Conservation (phyloP, 2,113 vertebrate genomes). For the Pelecanoides urinatrix region DNA sequence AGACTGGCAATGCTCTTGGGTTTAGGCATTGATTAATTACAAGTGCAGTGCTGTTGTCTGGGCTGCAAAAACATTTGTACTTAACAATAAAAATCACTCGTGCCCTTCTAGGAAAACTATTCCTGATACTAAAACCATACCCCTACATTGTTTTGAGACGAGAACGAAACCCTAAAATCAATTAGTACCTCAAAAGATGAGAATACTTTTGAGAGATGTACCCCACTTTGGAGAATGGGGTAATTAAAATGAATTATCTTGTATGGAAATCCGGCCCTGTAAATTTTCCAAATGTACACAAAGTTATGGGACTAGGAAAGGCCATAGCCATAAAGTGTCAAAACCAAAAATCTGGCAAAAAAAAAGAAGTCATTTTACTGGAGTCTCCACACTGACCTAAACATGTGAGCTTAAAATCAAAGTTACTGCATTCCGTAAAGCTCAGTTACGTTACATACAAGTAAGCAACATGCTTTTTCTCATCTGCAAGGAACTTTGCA, state of each 20-base stretch:
- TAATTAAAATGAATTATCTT: neutral
- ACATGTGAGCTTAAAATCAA: neutral
- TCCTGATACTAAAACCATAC: neutral
- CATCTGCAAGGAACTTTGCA: neutral
- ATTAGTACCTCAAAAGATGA: neutral
- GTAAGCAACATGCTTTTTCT: neutral
- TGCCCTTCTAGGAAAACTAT: neutral
- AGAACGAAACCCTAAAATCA: neutral
- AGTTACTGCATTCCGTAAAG: neutral
- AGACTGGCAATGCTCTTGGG: neutral
- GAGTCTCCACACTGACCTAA: neutral
- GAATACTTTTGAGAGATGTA: neutral
- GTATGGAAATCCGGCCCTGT: neutral
- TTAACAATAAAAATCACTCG: neutral
- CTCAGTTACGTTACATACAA: neutral
- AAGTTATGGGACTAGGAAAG: neutral
- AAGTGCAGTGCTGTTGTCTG: neutral
- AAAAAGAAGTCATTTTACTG: neutral
- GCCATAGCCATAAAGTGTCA: neutral
- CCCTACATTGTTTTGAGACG: neutral
- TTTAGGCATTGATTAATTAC: slow-evolving; percentile 8
- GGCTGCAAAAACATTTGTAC: neutral
- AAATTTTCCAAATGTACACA: neutral
- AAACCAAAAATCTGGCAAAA: neutral
- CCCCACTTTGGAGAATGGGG: neutral